Percentiles rank a stretch among this genome's conserved stretches.
phyloP scores from a whole-genome alignment of 2,797 vertebrate genomes.

The Streptopelia turtur region DNA sequence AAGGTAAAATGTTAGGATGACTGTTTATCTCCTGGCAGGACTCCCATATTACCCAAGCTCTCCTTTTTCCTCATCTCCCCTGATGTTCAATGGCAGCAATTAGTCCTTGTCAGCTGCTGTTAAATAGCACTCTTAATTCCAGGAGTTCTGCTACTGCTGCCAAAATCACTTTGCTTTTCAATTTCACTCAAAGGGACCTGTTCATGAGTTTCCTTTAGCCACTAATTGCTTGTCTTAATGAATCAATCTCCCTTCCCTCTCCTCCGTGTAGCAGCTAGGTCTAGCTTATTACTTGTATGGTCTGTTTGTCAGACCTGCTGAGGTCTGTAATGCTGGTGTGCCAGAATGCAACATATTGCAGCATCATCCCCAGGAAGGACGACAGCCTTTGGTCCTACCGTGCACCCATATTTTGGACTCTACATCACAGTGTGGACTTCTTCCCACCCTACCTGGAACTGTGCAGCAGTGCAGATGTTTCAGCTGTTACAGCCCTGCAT shows the following conservation, averaged over 20 bases:
- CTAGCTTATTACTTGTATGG: background rate
- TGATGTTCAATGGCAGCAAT: background rate
- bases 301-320: background rate
- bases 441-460: background rate
- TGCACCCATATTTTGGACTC: background rate
- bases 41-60: background rate
- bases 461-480: background rate
- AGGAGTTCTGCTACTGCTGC: background rate
- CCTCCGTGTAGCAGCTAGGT: background rate
- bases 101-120: constrained; percentile 18
- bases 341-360: background rate
- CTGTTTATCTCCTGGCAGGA: background rate
- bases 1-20: background rate
- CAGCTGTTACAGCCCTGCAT: background rate
- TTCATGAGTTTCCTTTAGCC: background rate
- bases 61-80: background rate
- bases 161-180: constrained; percentile 7
- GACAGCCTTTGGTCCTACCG: background rate
- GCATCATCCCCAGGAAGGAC: background rate
- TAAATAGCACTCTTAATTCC: background rate
- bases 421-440: background rate
- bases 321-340: background rate
- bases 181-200: background rate
- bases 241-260: background rate
- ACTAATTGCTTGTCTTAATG: background rate